Evolutionary conservation across 1,140 invertebrate species (phyloP), one percentile per base, ranked within the genome.

Genomic region (Drosophila murphyi): DNA sequence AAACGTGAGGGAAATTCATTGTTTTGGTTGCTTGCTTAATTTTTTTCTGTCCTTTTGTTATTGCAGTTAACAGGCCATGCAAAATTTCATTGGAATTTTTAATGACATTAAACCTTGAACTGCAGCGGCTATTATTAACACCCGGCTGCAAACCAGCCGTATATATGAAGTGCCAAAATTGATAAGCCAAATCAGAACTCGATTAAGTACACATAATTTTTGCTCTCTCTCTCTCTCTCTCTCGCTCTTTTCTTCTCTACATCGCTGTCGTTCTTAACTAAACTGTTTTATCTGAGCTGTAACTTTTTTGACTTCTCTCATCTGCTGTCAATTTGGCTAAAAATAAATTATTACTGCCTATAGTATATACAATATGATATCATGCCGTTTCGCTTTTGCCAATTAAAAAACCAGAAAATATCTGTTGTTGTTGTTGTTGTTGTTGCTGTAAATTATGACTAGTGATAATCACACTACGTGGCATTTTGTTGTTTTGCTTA

Each of bases 291-390:
- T 87, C 78, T 76, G 56, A 20, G 47, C 47, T 55, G 60, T 74
- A 59, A 59, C 63, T 65, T 67, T 76, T 63, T 70, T 35, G 28
- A 35, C 63, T 61, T 41, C 63, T 31, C 63, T 73, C 67, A 56
- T 60, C 60, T 77, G 80, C 82, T 87, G 83, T 78, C 85, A 80
- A 89, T 89, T 88, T 89, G 73, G 77, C 85, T 88, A 88, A 88
- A 88, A 88, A 88, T 88, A 88, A 88, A 88, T 80, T 69, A 89
- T 88, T 88, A 85, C 77, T 72, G 83, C 77, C 41, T 77, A 72
- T 87, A 83, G 79, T 70, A 72, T 82, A 76, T 63, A 60, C 65
- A 82, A 87, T 78, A 82, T 89, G 83, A 88, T 88, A 89, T 88
- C 83, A 88, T 85, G 63, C 80, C 83, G 68, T 69, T 71, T 72